Evolutionary conservation across 2,113 vertebrate species (phyloP).

Genomic region (Turnix velox): DNA sequence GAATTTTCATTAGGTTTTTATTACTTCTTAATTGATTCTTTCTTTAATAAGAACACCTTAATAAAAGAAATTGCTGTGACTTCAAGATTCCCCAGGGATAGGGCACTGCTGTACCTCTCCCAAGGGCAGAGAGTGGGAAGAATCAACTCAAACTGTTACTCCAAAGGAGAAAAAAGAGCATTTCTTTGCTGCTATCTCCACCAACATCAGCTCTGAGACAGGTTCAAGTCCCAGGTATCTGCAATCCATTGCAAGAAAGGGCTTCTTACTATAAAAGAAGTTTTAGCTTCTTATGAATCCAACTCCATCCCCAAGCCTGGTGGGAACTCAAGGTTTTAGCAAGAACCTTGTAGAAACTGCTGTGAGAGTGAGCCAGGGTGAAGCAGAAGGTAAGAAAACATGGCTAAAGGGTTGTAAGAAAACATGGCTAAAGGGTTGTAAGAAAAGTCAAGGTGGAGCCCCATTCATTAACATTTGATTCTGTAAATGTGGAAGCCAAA

Average conservation of each 20-base stretch:
- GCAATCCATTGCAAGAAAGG: neutral
- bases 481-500: neutral
- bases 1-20: neutral
- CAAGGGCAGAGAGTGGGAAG: neutral
- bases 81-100: neutral
- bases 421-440: neutral
- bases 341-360: neutral
- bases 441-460: neutral
- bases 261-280: neutral
- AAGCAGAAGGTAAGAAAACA: neutral
- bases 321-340: neutral
- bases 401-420: neutral
- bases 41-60: neutral
- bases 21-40: neutral
- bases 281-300: neutral
- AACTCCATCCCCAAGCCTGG: neutral
- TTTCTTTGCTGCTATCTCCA: neutral
- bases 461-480: neutral
- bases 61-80: neutral
- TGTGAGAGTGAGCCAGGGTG: accelerated
- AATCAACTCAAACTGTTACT: neutral
- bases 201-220: neutral
- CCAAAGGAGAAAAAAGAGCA: neutral
- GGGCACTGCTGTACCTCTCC: neutral
- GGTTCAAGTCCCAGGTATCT: neutral